Percentiles rank a stretch among this genome's conserved stretches.
Conservation (phyloP, 1,140 invertebrate species). For the Rhyacophila brunnea region DNA sequence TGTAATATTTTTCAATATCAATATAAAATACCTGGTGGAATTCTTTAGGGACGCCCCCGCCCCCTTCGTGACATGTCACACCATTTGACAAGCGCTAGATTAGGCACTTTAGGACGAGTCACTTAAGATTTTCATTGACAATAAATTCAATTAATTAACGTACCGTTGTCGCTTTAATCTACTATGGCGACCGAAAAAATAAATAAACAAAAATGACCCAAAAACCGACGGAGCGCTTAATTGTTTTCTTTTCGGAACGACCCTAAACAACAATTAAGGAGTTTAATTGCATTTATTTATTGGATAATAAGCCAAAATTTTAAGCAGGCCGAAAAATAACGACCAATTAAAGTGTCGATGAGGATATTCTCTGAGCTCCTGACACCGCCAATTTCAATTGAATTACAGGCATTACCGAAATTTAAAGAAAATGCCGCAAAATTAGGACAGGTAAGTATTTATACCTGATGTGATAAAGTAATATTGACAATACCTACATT, state of each 20-base stretch:
- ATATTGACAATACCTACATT: no score
- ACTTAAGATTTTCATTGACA: constrained; percentile 33
- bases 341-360: no score
- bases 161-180: constrained; percentile 18
- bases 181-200: constrained; percentile 9
- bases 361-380: no score
- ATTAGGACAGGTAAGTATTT: no score
- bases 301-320: not conserved
- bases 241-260: constrained; percentile 17
- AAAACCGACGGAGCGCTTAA: constrained; percentile 12
- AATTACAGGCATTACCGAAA: no score
- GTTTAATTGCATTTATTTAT: constrained; percentile 23
- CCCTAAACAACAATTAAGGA: constrained; percentile 22
- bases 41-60: no score
- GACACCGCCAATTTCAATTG: no score
- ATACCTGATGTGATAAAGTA: no score
- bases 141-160: constrained; percentile 36
- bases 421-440: no score
- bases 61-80: no score
- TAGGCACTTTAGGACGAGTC: constrained; percentile 19
- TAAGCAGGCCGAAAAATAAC: not conserved
- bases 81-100: constrained; percentile 4
- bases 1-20: no score
- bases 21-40: no score
- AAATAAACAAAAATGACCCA: not conserved